Evolutionary conservation across 2,888 invertebrate species (phyloP).

Genomic region (Mayetiola destructor): DNA sequence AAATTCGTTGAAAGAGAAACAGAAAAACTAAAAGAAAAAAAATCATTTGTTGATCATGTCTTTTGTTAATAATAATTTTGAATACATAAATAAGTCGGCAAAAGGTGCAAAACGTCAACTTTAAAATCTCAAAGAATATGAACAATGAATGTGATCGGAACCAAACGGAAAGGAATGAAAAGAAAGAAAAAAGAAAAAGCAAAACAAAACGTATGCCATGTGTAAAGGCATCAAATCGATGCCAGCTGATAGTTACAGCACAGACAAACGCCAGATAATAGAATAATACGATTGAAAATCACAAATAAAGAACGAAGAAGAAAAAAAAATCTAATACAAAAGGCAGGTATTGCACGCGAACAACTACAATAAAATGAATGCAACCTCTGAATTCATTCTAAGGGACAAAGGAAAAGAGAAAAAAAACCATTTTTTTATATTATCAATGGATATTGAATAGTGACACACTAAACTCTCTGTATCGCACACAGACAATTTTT

Average conservation of each 20-base stretch:
- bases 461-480: no score
- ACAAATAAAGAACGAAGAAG: background rate
- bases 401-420: background rate
- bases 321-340: background rate
- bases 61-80: no score
- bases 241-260: conserved; percentile 13
- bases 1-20: no score
- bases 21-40: no score
- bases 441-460: no score
- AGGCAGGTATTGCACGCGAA: background rate
- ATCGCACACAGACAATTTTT: no score
- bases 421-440: background rate
- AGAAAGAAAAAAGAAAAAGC: background rate
- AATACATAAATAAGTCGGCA: no score
- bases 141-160: background rate
- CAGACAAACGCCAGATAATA: background rate
- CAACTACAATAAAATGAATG: background rate
- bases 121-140: background rate
- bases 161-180: background rate
- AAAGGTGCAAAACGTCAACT: conserved; percentile 11
- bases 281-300: background rate
- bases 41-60: no score
- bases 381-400: no score
- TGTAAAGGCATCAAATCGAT: background rate
- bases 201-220: conserved; percentile 3